Evolutionary conservation across 37 sponge, comb jelly and placozoan species (phyloP), one percentile per base, ranked within the genome.

Genomic region (Hormiphora californensis): DNA sequence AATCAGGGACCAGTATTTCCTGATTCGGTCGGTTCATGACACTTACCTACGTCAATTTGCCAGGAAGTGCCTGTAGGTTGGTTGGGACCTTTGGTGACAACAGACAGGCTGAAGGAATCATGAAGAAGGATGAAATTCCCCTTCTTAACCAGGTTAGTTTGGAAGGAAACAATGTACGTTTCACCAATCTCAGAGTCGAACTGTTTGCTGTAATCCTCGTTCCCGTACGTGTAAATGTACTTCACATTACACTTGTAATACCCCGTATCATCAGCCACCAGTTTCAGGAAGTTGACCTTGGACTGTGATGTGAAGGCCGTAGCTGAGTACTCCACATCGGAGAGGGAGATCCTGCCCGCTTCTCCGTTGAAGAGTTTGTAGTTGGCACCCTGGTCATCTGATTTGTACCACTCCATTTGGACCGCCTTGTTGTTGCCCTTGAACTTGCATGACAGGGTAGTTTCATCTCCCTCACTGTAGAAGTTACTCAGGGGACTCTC

Each of bases 361-460:
- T 57, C 61, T 57, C 61, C 61, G n/a, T 15, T 57, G 23, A 57
- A 57, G 3, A 57, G 61, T 57, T 57, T 57, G n/a, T 57, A 57
- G 27, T 23, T 19, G n/a, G n/a, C n/a, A 5, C 61, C 61, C 27
- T 57, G 61, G 23, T 57, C 61, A 5, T 57, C 61, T 12, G 61
- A 57, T 36, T 73, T 73, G 81, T 73, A 73, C 81, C 81, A 73
- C 46, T 73, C 43, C 0, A 73, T 46, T 32, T 1, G 0, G 44
- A 36, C 25, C 4, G 81, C 81, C 46, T 32, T 73, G 81, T 73
- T 73, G 12, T n/a, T 43, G 9, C 81, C 81, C 46, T 41, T 73
- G 46, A 73, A 73, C 38, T 73, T 27, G 38, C 81, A 73, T 23
- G 81, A 73, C 25, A 40, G 35, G n/a, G 81, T 21, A 3, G 9